Percentiles rank a stretch among this genome's conserved stretches.
Evolutionary conservation across 2,797 vertebrate genomes (phyloP).

Genomic region (Schizothorax lantsangensis): DNA sequence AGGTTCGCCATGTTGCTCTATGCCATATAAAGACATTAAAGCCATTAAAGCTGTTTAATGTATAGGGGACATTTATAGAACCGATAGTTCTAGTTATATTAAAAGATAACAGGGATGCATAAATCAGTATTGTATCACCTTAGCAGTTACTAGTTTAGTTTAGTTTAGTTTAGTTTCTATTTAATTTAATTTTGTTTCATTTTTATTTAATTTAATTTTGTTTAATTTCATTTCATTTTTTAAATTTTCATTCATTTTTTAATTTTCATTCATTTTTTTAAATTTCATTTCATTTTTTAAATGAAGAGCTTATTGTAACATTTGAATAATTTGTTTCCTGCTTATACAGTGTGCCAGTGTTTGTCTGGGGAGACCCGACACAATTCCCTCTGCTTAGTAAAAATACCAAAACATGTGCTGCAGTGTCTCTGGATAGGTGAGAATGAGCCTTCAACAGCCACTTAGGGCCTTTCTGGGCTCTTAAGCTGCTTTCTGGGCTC

Average conservation of each 20-base stretch:
- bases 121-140: not conserved
- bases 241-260: not conserved
- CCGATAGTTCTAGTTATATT: not conserved
- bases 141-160: not conserved
- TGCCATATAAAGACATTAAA: not conserved
- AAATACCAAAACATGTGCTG: conserved; percentile 19
- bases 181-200: no score
- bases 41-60: not conserved
- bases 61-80: not conserved
- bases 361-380: not conserved
- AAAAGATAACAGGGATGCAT: no score
- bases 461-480: not conserved
- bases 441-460: conserved; percentile 9
- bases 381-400: not conserved
- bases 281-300: not conserved
- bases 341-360: not conserved
- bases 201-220: no score
- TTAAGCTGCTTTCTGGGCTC: conserved; percentile 7
- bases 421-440: not conserved
- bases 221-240: not conserved
- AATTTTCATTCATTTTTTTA: not conserved
- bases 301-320: not conserved
- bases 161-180: not conserved
- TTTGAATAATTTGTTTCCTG: not conserved
- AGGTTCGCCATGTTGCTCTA: not conserved